Evolutionary conservation across 2,113 vertebrate genomes (phyloP).

Genomic region (Seriola dumerili): DNA sequence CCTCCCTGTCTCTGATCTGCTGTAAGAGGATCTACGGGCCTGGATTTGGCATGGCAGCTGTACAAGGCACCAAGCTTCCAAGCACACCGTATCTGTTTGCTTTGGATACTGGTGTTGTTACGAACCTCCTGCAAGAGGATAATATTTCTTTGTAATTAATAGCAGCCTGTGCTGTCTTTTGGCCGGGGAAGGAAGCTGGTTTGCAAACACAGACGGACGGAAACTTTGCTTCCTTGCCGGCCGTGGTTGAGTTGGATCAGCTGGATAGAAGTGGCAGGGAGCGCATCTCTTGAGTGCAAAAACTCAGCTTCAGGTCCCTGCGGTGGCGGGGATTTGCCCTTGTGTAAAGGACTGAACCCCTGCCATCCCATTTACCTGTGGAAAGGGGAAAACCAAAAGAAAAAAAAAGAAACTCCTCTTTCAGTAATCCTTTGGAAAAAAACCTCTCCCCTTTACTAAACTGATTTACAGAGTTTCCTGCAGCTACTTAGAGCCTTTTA

Average conservation of each 20-base stretch:
- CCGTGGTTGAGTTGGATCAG: constrained; percentile 52
- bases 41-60: constrained; percentile 74
- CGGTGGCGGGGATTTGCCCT: neutral
- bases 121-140: constrained; percentile 69
- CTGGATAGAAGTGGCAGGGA: constrained; percentile 45
- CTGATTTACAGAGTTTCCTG: neutral
- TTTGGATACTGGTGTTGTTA: constrained; percentile 75
- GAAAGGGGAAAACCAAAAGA: neutral
- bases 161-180: constrained; percentile 67
- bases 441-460: neutral
- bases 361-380: constrained; percentile 12
- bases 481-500: neutral
- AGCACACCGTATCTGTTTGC: constrained; percentile 76
- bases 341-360: neutral
- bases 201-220: constrained; percentile 55
- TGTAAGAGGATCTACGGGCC: constrained; percentile 76
- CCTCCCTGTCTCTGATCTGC: constrained; percentile 69
- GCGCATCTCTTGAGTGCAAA: constrained; percentile 1
- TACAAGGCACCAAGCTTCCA: constrained; percentile 74
- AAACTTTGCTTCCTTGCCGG: constrained; percentile 64
- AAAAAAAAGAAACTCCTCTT: neutral
- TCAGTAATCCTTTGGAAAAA: neutral
- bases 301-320: constrained; percentile 12
- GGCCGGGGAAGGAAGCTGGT: constrained; percentile 53
- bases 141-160: constrained; percentile 79